phyloP scores from a whole-genome alignment of 2,113 vertebrate genomes.

The Platichthys flesus region DNA sequence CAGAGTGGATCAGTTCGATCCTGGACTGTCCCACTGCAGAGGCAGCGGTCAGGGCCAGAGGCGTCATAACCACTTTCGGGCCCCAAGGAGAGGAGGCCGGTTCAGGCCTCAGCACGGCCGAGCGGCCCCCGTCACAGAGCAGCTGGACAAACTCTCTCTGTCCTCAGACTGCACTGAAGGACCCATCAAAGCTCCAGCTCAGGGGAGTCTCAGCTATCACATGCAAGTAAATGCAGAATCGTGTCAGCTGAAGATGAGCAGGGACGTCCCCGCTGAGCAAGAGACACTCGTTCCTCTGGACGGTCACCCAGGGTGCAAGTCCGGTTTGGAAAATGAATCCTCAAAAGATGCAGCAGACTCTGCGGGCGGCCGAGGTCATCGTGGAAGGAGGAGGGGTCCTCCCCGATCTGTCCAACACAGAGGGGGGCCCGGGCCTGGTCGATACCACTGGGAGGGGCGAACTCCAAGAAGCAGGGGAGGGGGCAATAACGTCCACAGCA shows the following conservation, averaged over 20 bases:
- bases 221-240: slow-evolving; percentile 18
- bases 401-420: slow-evolving; percentile 14
- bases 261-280: neutral
- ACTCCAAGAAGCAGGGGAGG: slow-evolving; percentile 56
- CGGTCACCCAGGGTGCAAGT: slow-evolving; percentile 6
- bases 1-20: slow-evolving; percentile 15
- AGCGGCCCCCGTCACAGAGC: slow-evolving; percentile 44
- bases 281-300: slow-evolving; percentile 6
- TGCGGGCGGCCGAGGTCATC: slow-evolving; percentile 18
- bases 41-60: slow-evolving; percentile 42
- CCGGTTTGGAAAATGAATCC: slow-evolving; percentile 7
- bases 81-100: slow-evolving; percentile 60
- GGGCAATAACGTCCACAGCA: slow-evolving; percentile 31
- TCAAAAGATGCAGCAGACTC: slow-evolving; percentile 25
- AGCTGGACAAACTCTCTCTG: slow-evolving; percentile 66
- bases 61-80: slow-evolving; percentile 51
- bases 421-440: neutral
- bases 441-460: slow-evolving; percentile 66
- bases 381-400: slow-evolving; percentile 66
- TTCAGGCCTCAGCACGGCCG: slow-evolving; percentile 46
- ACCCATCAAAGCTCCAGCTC: slow-evolving; percentile 19
- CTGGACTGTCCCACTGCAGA: slow-evolving; percentile 36
- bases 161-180: slow-evolving; percentile 48
- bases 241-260: neutral
- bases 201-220: neutral